Base-by-base conservation (phyloP, 2,113 vertebrate genomes). In the Glaucidium brasilianum region DNA sequence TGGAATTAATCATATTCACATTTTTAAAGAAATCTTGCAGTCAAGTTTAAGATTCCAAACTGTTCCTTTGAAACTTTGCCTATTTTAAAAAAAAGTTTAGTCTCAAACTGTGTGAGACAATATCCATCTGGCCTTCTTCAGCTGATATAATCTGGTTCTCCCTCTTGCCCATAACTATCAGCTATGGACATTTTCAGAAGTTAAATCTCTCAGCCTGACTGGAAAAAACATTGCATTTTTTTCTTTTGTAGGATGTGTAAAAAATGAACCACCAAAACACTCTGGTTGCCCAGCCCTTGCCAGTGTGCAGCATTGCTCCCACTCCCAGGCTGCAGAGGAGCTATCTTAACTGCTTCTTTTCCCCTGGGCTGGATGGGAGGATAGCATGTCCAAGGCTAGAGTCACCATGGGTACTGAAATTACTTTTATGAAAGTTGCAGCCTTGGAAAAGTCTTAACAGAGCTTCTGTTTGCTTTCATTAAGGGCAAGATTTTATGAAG, bases 401-500 rank as follows among this genome's bases (percentile, higher is more conserved):
- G 30, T 58, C 35, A 79, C 47, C 20, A 15, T 17, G 34, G 47
- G 14, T 91, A 78, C 64, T 5, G 10, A 20, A 47, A 58, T 47
- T 32, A 56, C 37, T 19, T 68, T 25, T 18, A 29, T 26, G 63
- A 79, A 55, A n/a, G 34, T 15, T 52, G 39, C 73, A 89, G 75
- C 29, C 12, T 37, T 58, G 49, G 56, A 64, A 88, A 79, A 85
- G 22, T 77, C 15, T 23, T 93, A 88, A 96, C 23, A 50, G 72
- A 78, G 5, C 37, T 89, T 77, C 69, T 90, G 7, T 94, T 80
- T 93, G 56, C 56, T 95, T 94, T 72, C 83, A 60, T 83, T 29
- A 98, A 99, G 99, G 96, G 98, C 99, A 75, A 98, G 98, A 41
- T 99, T 99, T 96, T 99, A 98, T 76, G 99, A 99, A 98, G 99